phyloP scores from a whole-genome alignment of 2,888 invertebrate genomes.

The Athalia circularis region DNA sequence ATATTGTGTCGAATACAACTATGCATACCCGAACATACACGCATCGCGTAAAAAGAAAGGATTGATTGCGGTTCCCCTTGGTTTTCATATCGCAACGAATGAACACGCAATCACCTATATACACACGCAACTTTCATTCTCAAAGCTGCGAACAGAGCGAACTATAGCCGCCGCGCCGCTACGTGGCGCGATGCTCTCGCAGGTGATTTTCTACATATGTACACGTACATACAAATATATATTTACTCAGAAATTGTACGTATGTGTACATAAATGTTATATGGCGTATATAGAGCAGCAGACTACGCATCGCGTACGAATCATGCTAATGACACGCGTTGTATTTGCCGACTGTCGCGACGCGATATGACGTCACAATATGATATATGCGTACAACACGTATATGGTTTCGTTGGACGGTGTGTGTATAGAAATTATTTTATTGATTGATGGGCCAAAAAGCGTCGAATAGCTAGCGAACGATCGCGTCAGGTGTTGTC shows the following conservation, averaged over 20 bases:
- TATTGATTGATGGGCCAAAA: constrained; percentile 8
- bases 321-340: constrained; percentile 4
- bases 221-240: too few species aligned
- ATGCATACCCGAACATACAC: too few species aligned
- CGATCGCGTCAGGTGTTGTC: not conserved
- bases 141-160: too few species aligned
- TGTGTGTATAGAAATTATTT: constrained; percentile 2
- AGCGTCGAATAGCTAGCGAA: not conserved
- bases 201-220: too few species aligned
- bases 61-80: not conserved
- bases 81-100: constrained; percentile 32
- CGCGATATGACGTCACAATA: constrained; percentile 7
- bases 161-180: too few species aligned
- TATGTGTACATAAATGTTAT: not conserved
- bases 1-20: too few species aligned
- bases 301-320: not conserved
- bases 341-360: constrained; percentile 34
- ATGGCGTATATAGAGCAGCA: too few species aligned
- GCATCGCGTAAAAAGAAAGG: constrained; percentile 1
- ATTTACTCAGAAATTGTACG: constrained; percentile 22
- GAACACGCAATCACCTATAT: not conserved
- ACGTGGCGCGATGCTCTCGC: too few species aligned
- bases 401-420: not conserved
- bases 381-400: not conserved
- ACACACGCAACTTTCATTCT: not conserved